Percentiles rank a stretch among this genome's conserved stretches.
Conservation (phyloP, 2,888 invertebrate genomes). For the Cephus runcator region DNA sequence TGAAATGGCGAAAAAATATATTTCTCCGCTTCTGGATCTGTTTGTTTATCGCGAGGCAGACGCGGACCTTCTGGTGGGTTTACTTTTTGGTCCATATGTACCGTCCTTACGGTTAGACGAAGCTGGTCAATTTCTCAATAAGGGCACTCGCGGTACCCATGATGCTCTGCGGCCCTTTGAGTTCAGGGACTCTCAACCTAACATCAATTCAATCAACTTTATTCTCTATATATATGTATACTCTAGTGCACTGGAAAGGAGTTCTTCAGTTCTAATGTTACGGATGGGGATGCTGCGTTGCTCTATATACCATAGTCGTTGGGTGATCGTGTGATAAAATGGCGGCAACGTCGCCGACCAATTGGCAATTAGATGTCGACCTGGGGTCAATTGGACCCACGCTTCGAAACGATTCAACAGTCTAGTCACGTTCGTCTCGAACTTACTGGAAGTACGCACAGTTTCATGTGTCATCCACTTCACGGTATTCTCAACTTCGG, state of each 20-base stretch:
- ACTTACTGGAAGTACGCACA: conserved; percentile 54
- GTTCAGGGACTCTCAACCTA: background rate
- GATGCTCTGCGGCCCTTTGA: background rate
- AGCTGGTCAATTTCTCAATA: background rate
- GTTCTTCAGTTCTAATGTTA: background rate
- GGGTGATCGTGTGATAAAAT: conserved; percentile 13
- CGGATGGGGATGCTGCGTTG: background rate
- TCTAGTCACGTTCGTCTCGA: conserved; percentile 57
- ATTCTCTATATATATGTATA: background rate
- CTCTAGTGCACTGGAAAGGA: background rate
- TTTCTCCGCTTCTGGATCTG: background rate
- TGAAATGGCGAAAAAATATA: background rate
- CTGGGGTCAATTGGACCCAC: conserved; percentile 62
- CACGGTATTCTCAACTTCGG: background rate
- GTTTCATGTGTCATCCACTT: conserved; percentile 8
- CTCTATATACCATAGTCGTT: background rate
- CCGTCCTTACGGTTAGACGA: background rate
- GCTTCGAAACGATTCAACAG: conserved; percentile 53
- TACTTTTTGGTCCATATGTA: background rate
- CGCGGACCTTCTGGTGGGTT: background rate
- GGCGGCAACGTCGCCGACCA: conserved; percentile 57
- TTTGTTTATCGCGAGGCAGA: background rate
- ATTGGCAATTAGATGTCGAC: conserved; percentile 62
- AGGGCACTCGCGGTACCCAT: background rate
- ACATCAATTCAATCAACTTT: background rate